Base-by-base conservation (phyloP, 1,140 invertebrate species). In the Temnothorax longispinosus region DNA sequence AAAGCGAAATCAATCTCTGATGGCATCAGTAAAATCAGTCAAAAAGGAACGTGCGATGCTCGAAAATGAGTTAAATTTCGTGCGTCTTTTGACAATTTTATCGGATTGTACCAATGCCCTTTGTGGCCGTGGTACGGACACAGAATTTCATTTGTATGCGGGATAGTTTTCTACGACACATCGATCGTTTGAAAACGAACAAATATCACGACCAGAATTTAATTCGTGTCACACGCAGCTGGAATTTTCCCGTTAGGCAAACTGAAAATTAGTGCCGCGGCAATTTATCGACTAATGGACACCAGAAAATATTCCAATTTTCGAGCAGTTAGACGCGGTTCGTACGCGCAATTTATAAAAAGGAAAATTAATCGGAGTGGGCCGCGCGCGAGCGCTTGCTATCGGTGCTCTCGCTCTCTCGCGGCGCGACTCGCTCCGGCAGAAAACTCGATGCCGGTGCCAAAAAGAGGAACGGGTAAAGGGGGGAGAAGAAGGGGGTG, bases 221-320 rank as follows among this genome's bases (percentile, higher is more conserved):
- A 84, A 84, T 84, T 84, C 80, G 80, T 21, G 80, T 84, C 80
- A 62, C 69, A 84, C 80, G 80, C 80, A 60, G 69, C 80, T 38
- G 69, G 69, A 84, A 84, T 75, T 84, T 27, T 75, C 41, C 69
- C 56, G 69, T 75, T 84, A 50, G 69, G 80, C 69, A 62, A 84
- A 50, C 54, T 60, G 80, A 84, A 84, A 84, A 84, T 84, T 84
- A 84, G 69, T 60, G 32, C 67, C 69, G 54, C 41, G 54, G 69
- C 69, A 84, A 67, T 84, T 82, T 84, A 84, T 84, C 80, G 80
- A 75, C 80, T 75, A 84, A 84, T 84, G 80, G 69, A 84, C 69
- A 84, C 80, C 69, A 35, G 54, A 74, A 84, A 84, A 84, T 62
- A 74, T 84, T 84, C 32, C 80, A 75, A 84, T 84, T 84, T 84